phyloP scores from a whole-genome alignment of 2,113 vertebrate genomes.

The Spilogale gracilis region DNA sequence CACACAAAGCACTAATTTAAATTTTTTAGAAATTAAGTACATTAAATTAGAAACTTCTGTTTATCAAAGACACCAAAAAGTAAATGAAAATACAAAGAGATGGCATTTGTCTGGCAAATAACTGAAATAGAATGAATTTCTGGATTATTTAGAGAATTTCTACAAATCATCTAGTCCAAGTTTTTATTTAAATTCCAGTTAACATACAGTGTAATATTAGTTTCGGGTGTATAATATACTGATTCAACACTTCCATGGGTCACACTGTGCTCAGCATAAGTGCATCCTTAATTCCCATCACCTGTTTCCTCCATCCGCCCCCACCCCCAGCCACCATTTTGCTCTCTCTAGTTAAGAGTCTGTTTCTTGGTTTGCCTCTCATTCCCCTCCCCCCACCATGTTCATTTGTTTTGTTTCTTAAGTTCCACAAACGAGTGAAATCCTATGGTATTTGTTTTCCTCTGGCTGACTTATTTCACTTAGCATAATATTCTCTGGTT shows the following conservation, averaged over 20 bases:
- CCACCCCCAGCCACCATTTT: not conserved
- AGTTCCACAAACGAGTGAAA: not conserved
- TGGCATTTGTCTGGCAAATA: conserved; percentile 18
- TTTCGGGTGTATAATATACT: not conserved
- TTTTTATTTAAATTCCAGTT: not conserved
- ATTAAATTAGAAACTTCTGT: not conserved
- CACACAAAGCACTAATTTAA: not conserved
- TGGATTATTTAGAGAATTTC: not conserved
- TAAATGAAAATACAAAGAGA: conserved; percentile 33
- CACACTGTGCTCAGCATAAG: not conserved
- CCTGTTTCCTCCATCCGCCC: not conserved
- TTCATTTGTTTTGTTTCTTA: not conserved
- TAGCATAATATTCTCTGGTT: not conserved
- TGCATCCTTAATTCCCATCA: not conserved
- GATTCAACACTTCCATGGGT: not conserved
- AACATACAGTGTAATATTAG: not conserved
- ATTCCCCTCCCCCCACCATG: not conserved
- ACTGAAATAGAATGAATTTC: conserved; percentile 36
- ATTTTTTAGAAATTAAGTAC: not conserved
- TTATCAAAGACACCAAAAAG: conserved; percentile 11
- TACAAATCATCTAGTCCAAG: not conserved
- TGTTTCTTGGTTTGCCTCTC: not conserved
- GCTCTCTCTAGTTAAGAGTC: not conserved
- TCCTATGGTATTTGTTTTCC: not conserved
- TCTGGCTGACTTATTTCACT: not conserved